Evolutionary conservation across 2,113 vertebrate genomes (phyloP).

Genomic region (Pelobates fuscus): DNA sequence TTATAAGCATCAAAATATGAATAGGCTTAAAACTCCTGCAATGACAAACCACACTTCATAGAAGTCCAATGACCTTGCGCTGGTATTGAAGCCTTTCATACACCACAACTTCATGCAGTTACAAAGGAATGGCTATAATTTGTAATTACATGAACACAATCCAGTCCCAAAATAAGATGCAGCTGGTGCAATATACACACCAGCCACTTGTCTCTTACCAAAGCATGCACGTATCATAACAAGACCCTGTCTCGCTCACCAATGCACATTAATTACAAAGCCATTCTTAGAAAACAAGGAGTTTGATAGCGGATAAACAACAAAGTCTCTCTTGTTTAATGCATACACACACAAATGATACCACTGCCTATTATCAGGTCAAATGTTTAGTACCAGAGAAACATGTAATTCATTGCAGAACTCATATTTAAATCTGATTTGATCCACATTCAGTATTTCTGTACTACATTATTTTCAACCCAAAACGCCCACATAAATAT

Average conservation of each 20-base stretch:
- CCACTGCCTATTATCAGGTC: too few relatives aligned
- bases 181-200: not conserved
- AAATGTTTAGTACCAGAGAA: too few relatives aligned
- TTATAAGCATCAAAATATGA: too few relatives aligned
- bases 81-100: not conserved
- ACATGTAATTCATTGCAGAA: too few relatives aligned
- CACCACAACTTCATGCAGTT: not conserved
- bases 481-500: too few relatives aligned
- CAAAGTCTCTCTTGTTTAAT: not conserved
- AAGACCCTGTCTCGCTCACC: not conserved
- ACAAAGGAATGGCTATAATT: slow-evolving; percentile 1
- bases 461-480: too few relatives aligned
- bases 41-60: too few relatives aligned
- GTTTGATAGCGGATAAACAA: not conserved
- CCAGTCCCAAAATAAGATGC: slow-evolving; percentile 9
- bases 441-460: too few relatives aligned
- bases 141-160: not conserved
- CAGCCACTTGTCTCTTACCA: not conserved
- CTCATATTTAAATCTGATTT: too few relatives aligned
- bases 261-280: not conserved
- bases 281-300: not conserved
- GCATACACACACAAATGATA: not conserved
- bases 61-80: not conserved
- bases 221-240: not conserved
- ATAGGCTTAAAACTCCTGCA: too few relatives aligned